Evolutionary conservation across 2,113 vertebrate species (phyloP), one percentile per base, ranked within the genome.

Genomic region (Aspiorhynchus laticeps): DNA sequence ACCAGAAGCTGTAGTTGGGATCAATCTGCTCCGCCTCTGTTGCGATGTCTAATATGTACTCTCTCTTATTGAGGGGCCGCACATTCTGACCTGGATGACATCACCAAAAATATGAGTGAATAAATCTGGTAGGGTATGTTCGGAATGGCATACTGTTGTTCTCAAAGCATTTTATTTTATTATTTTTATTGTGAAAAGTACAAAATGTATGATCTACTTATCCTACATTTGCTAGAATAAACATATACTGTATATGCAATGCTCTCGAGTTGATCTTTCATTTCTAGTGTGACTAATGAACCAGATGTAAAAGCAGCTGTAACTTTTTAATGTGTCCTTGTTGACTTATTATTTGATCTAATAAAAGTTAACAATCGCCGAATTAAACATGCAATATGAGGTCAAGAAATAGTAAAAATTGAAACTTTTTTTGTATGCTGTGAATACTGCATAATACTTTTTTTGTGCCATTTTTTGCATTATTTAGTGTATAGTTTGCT

Each of bases 1-100:
- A 98, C 97, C 98, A 99, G 88, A 99, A 97, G 90, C 94, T 97
- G 94, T 97, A 98, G 93, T 88, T 90, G 8, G 89, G 83, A 1
- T 98, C 97, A 2, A 93, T 91, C 2, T 87, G 71, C 92, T 98
- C 98, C 0, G 96, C 96, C 93, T 97, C 97, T 0, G 95, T 92
- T 0, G 96, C 95, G 26, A 98, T 95, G 0, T 99, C 98, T 91
- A 99, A 93, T 88, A 99, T 94, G 15, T 99, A 99, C 87, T 99
- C 96, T 1, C 93, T 88, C 81, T 94, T 96, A 90, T 96, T 97
- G 65, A 99, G 93, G 0, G 98, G 98, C 74, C 96, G 94, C 86
- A 99, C 97, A 0, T 95, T 96, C 94, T 97, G 97, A 92, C 97
- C 97, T 99, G 83, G 31, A 74, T 15, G 17, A 83, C 15, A 48